phyloP scores from a whole-genome alignment of 2,888 invertebrate genomes.

The Epinotia brunnichana region DNA sequence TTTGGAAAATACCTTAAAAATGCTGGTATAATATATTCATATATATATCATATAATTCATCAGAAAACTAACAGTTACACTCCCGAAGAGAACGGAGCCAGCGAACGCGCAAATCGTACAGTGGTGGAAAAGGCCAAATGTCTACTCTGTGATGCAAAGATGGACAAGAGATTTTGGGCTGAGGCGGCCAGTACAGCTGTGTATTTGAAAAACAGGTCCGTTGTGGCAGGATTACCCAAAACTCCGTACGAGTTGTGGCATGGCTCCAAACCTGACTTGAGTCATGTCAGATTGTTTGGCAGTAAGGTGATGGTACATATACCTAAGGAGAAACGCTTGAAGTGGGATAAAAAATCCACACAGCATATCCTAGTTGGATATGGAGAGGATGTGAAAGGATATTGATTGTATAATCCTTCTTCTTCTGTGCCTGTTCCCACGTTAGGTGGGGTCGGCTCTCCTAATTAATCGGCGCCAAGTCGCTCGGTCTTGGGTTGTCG shows the following conservation, averaged over 20 bases:
- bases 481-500: too few relatives aligned
- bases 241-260: conserved; percentile 44
- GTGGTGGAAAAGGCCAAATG: conserved; percentile 44
- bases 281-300: conserved; percentile 31
- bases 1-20: conserved; percentile 46
- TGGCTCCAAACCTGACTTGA: conserved; percentile 22
- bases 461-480: too few relatives aligned
- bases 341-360: conserved; percentile 40
- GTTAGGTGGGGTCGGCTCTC: too few relatives aligned
- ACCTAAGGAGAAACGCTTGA: conserved; percentile 34
- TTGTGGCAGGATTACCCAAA: conserved; percentile 39
- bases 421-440: too few relatives aligned
- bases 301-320: conserved; percentile 32
- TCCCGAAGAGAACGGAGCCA: conserved; percentile 43
- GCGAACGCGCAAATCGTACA: conserved; percentile 42
- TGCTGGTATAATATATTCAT: too few relatives aligned
- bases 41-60: conserved; percentile 47
- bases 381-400: conserved; percentile 36
- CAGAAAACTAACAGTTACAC: conserved; percentile 45
- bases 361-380: conserved; percentile 37
- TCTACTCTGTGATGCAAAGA: conserved; percentile 40
- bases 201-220: conserved; percentile 41
- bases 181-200: conserved; percentile 42
- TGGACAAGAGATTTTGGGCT: conserved; percentile 34
- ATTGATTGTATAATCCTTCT: too few relatives aligned